phyloP scores from a whole-genome alignment of 2,113 vertebrate genomes.

The Thryonomys swinderianus region DNA sequence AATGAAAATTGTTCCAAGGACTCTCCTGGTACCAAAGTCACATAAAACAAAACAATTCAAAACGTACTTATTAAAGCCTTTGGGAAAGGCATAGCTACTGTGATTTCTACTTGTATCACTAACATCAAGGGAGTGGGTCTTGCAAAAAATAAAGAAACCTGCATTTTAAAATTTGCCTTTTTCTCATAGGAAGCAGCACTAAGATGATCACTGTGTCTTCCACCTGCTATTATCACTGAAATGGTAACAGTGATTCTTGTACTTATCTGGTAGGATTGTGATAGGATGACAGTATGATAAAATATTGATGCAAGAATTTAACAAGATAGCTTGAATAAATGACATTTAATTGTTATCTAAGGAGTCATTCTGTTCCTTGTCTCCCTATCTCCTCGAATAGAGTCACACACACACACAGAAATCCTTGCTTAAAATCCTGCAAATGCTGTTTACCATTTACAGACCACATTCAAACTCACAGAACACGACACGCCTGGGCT shows the following conservation, averaged over 20 bases:
- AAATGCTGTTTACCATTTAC: neutral
- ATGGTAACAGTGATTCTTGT: conserved; percentile 4
- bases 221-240: conserved; percentile 3
- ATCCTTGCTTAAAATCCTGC: neutral
- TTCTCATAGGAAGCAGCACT: neutral
- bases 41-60: neutral
- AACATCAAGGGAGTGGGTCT: conserved; percentile 1
- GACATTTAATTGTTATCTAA: neutral
- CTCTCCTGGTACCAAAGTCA: neutral
- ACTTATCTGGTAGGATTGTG: conserved; percentile 4
- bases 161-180: conserved; percentile 1
- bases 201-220: neutral
- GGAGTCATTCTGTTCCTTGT: neutral
- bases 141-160: neutral
- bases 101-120: neutral
- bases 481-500: neutral
- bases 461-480: neutral
- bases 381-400: neutral
- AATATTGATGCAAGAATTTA: conserved; percentile 13
- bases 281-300: neutral
- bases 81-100: neutral
- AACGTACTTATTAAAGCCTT: neutral
- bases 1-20: neutral
- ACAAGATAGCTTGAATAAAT: conserved; percentile 12
- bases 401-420: neutral